Base-by-base conservation (phyloP, 2,113 vertebrate species). In the Microcebus griseorufus region DNA sequence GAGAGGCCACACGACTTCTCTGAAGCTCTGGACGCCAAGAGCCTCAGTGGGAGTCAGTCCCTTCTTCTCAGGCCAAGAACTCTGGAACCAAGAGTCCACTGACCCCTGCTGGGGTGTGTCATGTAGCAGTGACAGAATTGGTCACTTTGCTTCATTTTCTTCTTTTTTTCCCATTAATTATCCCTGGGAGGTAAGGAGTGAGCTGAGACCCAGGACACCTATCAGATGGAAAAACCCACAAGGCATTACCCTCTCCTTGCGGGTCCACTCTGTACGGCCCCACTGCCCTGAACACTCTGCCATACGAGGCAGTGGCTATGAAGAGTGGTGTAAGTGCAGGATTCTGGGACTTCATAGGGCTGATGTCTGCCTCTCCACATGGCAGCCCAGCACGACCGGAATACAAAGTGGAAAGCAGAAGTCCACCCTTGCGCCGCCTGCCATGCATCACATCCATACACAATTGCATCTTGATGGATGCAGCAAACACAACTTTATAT, bases 401-500 rank as follows among this genome's bases (percentile, higher is more conserved):
- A 70, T 93, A 11, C 1, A 88, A 83, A 97, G 95, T 34, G 13
- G 72, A 76, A 53, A 93, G 88, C 58, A 0, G 2, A 67, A 88
- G 96, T 95, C 95, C 32, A 94, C 53, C n/a, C 75, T 72, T 58
- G 37, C 0, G 0, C 51, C 45, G 48, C 86, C 97, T 76, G 81
- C 93, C 76, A 64, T 75, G 84, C 76, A 96, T 79, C 4, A 9
- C 39, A 82, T 92, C 76, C 86, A 87, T 23, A 90, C 29, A 79
- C 94, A 95, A 58, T 1, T 86, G 80, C 67, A 86, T 79, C 67
- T 48, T 96, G 83, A 45, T 96, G 94, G 37, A 93, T 93, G 88
- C 81, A 65, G 95, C 73, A 92, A 96, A 97, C 79, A 60, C 94
- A 89, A 82, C 60, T 97, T 97, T 85, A 75, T 85, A 91, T 64